These are phyloP conservation scores for Saguinus imperator DNA, from an alignment of 2,113 vertebrate species.

Conservation along the genomic window DNA sequence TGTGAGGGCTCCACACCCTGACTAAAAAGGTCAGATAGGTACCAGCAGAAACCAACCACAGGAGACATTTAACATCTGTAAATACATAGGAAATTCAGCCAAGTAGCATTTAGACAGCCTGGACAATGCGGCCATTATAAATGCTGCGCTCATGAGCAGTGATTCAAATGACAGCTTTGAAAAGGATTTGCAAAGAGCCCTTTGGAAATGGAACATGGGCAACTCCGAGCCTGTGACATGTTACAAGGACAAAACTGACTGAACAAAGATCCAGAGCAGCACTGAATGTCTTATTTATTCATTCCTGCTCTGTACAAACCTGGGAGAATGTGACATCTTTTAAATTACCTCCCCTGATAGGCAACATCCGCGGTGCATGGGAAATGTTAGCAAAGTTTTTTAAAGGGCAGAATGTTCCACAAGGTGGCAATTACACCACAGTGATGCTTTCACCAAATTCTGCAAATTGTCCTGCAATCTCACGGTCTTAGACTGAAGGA, in stretches of 20 bases:
- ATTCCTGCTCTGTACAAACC: constrained; percentile 30
- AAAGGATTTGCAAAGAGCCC: constrained; percentile 62
- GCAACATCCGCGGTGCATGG: neutral
- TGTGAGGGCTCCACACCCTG: constrained; percentile 15
- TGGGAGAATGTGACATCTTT: constrained; percentile 66
- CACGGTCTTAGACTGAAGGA: neutral
- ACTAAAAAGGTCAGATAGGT: constrained; percentile 39
- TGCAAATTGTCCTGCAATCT: neutral
- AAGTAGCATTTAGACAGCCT: constrained; percentile 34
- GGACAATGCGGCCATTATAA: constrained; percentile 24
- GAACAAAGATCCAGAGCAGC: constrained; percentile 50
- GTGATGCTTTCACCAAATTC: neutral
- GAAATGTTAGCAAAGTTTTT: constrained; percentile 49
- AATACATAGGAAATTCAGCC: constrained; percentile 63
- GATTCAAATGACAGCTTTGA: constrained; percentile 69
- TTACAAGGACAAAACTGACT: constrained; percentile 58
- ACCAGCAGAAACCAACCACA: constrained; percentile 18
- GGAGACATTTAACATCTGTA: constrained; percentile 61
- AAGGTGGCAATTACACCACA: neutral
- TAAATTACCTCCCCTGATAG: constrained; percentile 59
- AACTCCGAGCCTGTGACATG: constrained; percentile 42
- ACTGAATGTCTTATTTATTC: constrained; percentile 70
- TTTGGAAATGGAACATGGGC: constrained; percentile 67
- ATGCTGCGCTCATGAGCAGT: constrained; percentile 58
- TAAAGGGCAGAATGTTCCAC: constrained; percentile 55